These are phyloP conservation scores for Phymorhynchus buccinoides DNA, from an alignment of 1,140 invertebrate species.

Conservation along the genomic window DNA sequence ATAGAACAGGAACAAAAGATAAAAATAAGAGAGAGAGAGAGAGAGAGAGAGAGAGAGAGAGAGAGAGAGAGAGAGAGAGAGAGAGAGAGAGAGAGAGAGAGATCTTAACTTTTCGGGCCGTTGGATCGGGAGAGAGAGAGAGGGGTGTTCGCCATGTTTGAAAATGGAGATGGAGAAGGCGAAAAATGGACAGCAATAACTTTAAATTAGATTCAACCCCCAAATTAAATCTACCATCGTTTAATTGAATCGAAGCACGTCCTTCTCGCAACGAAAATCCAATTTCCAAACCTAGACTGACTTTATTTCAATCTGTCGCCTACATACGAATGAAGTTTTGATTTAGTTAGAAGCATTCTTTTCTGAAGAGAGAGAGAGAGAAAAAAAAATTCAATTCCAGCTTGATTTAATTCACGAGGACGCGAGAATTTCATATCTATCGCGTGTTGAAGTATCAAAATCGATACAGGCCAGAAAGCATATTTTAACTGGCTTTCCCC, in stretches of 20 bases:
- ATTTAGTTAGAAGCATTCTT: background rate
- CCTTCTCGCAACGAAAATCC: background rate
- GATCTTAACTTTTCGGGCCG: background rate
- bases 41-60: background rate
- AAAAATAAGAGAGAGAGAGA: background rate
- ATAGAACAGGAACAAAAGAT: no score
- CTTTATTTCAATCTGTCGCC: background rate
- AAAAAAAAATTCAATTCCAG: background rate
- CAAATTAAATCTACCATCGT: background rate
- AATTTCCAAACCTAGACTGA: background rate
- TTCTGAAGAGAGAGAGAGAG: no score
- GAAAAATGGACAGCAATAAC: background rate
- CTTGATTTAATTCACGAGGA: background rate
- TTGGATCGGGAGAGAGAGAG: no score
- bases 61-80: background rate
- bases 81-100: background rate
- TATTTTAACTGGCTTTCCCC: background rate
- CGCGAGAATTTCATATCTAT: background rate
- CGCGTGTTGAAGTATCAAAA: background rate
- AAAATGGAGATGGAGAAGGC: background rate
- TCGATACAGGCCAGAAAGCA: background rate
- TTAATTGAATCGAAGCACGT: background rate
- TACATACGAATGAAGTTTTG: slow-evolving; percentile 2
- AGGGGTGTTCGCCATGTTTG: no score
- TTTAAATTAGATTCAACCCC: background rate